phyloP scores from a whole-genome alignment of 2,888 invertebrate species.

The Drosophila barbarae region DNA sequence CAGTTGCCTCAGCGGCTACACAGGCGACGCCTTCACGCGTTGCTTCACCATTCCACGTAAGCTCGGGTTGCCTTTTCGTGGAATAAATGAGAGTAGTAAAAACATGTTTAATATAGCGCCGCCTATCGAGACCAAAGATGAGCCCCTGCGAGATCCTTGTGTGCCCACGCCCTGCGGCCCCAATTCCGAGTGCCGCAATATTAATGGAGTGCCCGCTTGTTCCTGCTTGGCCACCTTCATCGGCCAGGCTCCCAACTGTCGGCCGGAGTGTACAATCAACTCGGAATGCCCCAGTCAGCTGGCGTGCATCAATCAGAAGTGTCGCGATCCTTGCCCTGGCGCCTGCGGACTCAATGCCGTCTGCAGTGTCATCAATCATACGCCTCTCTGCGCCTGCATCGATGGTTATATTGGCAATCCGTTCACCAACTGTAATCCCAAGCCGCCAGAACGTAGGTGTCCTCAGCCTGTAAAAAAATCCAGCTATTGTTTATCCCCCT shows the following conservation, averaged over 20 bases:
- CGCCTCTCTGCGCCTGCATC: conserved; percentile 85
- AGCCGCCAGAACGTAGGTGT: conserved; percentile 76
- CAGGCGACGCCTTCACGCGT: conserved; percentile 87
- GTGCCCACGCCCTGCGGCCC: conserved; percentile 86
- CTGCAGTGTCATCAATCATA: conserved; percentile 85
- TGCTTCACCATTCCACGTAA: conserved; percentile 81
- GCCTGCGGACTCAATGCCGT: conserved; percentile 85
- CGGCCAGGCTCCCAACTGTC: conserved; percentile 87
- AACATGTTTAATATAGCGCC: conserved; percentile 58
- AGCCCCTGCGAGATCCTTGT: conserved; percentile 82
- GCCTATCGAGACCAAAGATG: conserved; percentile 58
- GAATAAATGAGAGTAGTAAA: not conserved
- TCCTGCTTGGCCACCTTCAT: conserved; percentile 84
- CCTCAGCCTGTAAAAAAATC: not conserved
- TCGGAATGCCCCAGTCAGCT: conserved; percentile 86
- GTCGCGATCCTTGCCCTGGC: conserved; percentile 87
- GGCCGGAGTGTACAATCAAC: conserved; percentile 87
- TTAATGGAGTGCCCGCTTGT: conserved; percentile 84
- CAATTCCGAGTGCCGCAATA: conserved; percentile 83
- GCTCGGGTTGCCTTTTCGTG: conserved; percentile 22
- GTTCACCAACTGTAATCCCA: conserved; percentile 80
- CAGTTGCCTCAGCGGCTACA: conserved; percentile 84
- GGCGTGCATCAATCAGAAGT: conserved; percentile 87
- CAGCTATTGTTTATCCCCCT: conserved; percentile 9
- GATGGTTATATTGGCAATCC: conserved; percentile 83